Evolutionary conservation across 2,113 vertebrate genomes (phyloP), one percentile per base, ranked within the genome.

Genomic region (Pontoporia blainvillei): DNA sequence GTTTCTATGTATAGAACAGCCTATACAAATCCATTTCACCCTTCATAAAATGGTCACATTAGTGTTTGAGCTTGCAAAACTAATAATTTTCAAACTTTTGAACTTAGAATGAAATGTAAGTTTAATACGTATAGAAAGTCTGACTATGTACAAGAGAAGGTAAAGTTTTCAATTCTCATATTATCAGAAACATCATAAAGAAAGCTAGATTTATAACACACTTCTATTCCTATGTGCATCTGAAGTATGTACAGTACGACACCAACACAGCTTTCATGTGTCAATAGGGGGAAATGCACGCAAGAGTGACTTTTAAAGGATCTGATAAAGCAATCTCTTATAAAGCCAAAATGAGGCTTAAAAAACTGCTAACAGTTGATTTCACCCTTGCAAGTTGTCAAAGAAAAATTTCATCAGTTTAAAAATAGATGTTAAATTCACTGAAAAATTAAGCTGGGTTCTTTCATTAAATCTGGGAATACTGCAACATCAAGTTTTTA

Each of bases 111-210:
- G 98, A 98, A 97, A 97, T 98, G 97, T 98, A 98, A 98, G 98
- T 98, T 98, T 98, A 98, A 98, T 98, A 98, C 62, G 96, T 98
- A 98, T 97, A 98, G 97, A 97, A 98, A 96, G 97, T 98, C 96
- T 98, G 97, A 98, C 98, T 98, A 99, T 98, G 95, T 99, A 99
- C 98, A 99, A 98, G 97, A 93, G 96, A 98, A 98, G 97, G n/a
- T 96, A 98, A 98, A 94, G 96, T 98, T 96, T 98, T 98, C 97
- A 98, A 98, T 98, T 98, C 96, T 98, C 41, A 0, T 98, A 95
- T 98, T 98, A 98, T 98, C 98, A 98, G 98, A 98, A 98, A 98
- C 97, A 98, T 98, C 98, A 98, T 97, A 98, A 98, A 98, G 97
- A 98, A 98, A 98, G 97, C 98, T 98, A 98, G 98, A 97, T 76